Conservation (phyloP, 2,888 invertebrate species). For the Drosophila pseudotalamancana region DNA sequence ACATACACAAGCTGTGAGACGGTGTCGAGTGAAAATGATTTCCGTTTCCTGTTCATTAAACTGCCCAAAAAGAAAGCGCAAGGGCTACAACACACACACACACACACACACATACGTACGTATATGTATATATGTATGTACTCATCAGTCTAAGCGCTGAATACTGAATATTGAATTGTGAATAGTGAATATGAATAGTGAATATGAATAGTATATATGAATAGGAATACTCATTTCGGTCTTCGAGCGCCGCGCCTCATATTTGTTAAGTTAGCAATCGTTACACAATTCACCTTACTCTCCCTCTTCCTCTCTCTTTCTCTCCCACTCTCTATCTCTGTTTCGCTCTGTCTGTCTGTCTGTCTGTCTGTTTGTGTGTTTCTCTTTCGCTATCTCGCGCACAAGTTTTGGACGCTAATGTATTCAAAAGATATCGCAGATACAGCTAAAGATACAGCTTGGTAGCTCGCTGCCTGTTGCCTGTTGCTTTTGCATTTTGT, state of each 20-base stretch:
- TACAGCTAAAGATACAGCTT: constrained; percentile 39
- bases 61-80: constrained; percentile 68
- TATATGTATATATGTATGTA: not conserved
- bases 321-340: not conserved
- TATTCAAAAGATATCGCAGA: constrained; percentile 47
- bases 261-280: constrained; percentile 52
- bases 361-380: not conserved
- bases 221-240: constrained; percentile 40
- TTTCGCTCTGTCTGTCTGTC: not conserved
- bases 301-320: not conserved
- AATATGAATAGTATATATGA: constrained; percentile 19
- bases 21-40: constrained; percentile 58
- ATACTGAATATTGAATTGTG: constrained; percentile 19
- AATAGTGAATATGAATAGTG: constrained; percentile 24
- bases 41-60: constrained; percentile 75
- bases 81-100: constrained; percentile 18
- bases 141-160: constrained; percentile 26
- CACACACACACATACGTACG: not conserved
- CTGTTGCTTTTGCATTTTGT: constrained; percentile 29
- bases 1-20: constrained; percentile 12
- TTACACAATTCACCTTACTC: constrained; percentile 47
- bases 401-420: constrained; percentile 34
- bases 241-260: constrained; percentile 13
- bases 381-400: too few species aligned
- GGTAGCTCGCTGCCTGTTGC: constrained; percentile 20